Evolutionary conservation across 2,888 invertebrate species (phyloP).

Genomic region (Miltochrista miniata): DNA sequence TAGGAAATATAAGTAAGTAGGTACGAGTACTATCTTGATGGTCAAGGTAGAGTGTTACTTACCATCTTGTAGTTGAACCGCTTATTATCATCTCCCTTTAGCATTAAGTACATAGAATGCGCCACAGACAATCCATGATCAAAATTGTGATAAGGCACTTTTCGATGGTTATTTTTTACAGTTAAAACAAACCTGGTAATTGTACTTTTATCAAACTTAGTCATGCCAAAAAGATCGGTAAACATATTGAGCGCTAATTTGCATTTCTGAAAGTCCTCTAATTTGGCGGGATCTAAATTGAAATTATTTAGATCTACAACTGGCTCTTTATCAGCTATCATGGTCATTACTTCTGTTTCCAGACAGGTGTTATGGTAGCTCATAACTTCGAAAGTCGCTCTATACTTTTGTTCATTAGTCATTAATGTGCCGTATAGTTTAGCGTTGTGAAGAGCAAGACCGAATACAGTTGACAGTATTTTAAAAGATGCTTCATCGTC

Average conservation of each 20-base stretch:
- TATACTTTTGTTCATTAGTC: slow-evolving; percentile 92
- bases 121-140: slow-evolving; percentile 95
- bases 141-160: slow-evolving; percentile 95
- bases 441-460: slow-evolving; percentile 92
- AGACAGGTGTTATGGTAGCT: slow-evolving; percentile 92
- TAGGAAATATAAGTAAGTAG: too few species aligned
- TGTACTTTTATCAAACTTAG: slow-evolving; percentile 86
- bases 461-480: slow-evolving; percentile 93
- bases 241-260: slow-evolving; percentile 90
- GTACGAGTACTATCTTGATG: too few species aligned
- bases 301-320: slow-evolving; percentile 80
- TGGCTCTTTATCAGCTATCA: slow-evolving; percentile 39
- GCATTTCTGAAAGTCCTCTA: slow-evolving; percentile 89
- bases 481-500: slow-evolving; percentile 93
- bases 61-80: slow-evolving; percentile 61
- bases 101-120: slow-evolving; percentile 90
- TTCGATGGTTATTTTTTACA: slow-evolving; percentile 92
- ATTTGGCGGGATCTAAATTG: slow-evolving; percentile 88
- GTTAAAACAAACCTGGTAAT: slow-evolving; percentile 90
- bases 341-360: slow-evolving; percentile 85
- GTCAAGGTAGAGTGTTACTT: too few species aligned
- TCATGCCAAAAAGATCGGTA: slow-evolving; percentile 86
- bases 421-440: slow-evolving; percentile 92
- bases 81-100: slow-evolving; percentile 75
- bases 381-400: slow-evolving; percentile 91